phyloP scores from a whole-genome alignment of 2,113 vertebrate species.

The Vicugna pacos region DNA sequence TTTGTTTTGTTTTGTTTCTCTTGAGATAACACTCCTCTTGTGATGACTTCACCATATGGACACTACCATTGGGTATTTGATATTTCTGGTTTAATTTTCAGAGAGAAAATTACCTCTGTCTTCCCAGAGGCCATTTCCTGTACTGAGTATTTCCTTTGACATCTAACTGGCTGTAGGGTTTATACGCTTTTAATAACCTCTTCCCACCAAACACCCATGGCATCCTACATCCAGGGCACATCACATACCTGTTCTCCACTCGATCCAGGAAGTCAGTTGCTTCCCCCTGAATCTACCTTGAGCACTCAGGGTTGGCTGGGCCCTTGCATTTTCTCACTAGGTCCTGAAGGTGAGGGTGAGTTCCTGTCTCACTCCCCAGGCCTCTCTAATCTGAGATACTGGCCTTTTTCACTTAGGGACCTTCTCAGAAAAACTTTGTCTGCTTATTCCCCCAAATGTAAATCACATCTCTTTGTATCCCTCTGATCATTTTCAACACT shows the following conservation, averaged over 20 bases:
- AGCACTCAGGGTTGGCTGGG: neutral
- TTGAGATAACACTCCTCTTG: neutral
- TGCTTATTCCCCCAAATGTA: neutral
- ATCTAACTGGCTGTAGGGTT: neutral
- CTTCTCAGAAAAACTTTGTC: neutral
- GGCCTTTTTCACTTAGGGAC: neutral
- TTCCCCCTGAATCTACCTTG: neutral
- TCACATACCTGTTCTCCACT: neutral
- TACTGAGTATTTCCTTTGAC: neutral
- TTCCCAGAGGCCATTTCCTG: neutral
- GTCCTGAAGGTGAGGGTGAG: neutral
- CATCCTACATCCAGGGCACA: neutral
- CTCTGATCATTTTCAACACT: neutral
- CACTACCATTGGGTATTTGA: neutral
- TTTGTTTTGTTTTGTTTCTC: neutral
- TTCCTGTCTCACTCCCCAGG: neutral
- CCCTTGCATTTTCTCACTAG: neutral
- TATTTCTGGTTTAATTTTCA: conserved; percentile 32
- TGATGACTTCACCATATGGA: neutral
- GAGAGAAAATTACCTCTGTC: neutral
- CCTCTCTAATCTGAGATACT: neutral
- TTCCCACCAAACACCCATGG: neutral
- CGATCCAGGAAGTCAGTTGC: neutral
- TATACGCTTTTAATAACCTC: neutral
- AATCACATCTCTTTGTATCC: neutral